Percentiles rank a stretch among this genome's conserved stretches.
These are phyloP conservation scores for Yponomeuta malinellus DNA, from an alignment of 2,888 invertebrate genomes.

Conservation along the genomic window DNA sequence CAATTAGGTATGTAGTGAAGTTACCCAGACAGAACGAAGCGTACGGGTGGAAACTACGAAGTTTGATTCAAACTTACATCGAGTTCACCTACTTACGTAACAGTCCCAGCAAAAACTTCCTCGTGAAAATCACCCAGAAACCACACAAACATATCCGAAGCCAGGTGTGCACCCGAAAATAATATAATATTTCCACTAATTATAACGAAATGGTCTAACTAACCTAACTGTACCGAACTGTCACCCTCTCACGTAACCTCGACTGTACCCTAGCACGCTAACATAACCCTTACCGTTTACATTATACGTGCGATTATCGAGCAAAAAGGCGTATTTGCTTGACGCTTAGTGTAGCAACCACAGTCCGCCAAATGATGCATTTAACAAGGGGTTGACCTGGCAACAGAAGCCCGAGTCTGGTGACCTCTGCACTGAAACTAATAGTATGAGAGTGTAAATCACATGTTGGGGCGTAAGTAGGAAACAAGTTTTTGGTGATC, in stretches of 20 bases:
- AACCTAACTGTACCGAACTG: not conserved
- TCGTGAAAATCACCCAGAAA: not conserved
- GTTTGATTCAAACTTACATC: too few relatives aligned
- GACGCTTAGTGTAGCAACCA: not conserved
- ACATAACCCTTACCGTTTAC: not conserved
- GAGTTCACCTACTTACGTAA: too few relatives aligned
- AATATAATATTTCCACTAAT: slow-evolving; percentile 3
- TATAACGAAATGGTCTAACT: not conserved
- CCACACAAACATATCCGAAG: not conserved
- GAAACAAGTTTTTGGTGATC: not conserved
- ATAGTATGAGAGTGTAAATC: not conserved
- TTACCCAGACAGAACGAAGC: too few relatives aligned
- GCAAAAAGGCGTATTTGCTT: not conserved
- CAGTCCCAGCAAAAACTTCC: too few relatives aligned
- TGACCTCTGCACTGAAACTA: not conserved
- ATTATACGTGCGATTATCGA: not conserved
- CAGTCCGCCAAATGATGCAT: not conserved
- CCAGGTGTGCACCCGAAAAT: not conserved
- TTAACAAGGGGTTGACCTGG: not conserved
- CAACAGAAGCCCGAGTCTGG: not conserved
- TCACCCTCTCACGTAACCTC: not conserved
- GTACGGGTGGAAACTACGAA: too few relatives aligned
- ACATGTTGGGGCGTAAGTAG: not conserved
- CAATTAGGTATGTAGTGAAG: too few relatives aligned
- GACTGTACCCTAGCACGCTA: not conserved